Conservation (phyloP, 2,888 invertebrate species). For the Xestia sexstrigata region DNA sequence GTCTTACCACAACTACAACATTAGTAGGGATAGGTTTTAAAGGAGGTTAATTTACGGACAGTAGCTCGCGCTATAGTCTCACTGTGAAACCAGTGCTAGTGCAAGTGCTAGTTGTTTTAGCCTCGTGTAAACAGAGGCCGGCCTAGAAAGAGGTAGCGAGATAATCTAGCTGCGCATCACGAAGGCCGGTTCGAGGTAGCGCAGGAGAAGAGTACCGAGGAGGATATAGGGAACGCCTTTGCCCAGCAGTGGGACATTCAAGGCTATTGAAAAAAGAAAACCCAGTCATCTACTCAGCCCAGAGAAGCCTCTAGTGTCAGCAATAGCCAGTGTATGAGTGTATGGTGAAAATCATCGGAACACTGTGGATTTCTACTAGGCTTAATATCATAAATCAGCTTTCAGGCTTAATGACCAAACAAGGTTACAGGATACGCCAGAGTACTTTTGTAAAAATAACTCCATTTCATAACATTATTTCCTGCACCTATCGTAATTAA, state of each 20-base stretch:
- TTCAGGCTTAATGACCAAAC: neutral
- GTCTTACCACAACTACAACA: neutral
- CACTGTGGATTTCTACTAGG: neutral
- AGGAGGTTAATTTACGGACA: neutral
- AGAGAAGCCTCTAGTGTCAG: neutral
- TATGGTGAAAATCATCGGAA: neutral
- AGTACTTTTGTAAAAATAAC: constrained; percentile 13
- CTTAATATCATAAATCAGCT: constrained; percentile 5
- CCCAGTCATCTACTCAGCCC: neutral
- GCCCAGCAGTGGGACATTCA: no score
- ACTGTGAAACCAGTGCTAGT: neutral
- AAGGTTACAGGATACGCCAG: neutral
- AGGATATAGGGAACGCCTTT: no score
- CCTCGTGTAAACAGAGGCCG: neutral
- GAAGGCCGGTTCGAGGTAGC: no score
- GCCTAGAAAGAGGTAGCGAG: no score
- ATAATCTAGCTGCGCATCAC: no score
- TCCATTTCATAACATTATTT: constrained; percentile 25
- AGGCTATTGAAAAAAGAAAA: no score
- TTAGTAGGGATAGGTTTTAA: neutral
- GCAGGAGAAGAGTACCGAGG: no score
- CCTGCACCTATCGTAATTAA: constrained; percentile 16
- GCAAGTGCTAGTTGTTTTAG: neutral
- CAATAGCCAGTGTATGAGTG: no score
- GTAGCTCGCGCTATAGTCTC: neutral